Conservation (phyloP, 2,888 invertebrate species). For the Panorpa germanica region DNA sequence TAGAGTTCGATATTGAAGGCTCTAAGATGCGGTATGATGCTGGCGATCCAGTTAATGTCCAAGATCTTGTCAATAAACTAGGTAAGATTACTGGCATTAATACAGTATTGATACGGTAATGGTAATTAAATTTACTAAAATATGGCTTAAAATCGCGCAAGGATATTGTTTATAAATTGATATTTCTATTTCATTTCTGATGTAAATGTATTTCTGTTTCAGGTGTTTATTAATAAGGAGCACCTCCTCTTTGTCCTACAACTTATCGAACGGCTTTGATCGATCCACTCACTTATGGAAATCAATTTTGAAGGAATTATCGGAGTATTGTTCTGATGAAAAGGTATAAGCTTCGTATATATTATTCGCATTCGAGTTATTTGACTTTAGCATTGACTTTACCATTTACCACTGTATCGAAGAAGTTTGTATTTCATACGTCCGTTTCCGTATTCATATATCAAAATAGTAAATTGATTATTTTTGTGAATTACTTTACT, state of each 20-base stretch:
- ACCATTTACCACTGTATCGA: no score
- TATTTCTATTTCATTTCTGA: no score
- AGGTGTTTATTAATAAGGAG: no score
- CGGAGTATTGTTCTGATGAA: constrained; percentile 71
- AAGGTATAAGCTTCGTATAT: constrained; percentile 34
- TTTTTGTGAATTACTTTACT: constrained; percentile 86
- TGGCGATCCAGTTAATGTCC: constrained; percentile 88
- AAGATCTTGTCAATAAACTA: constrained; percentile 61
- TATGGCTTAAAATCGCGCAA: no score
- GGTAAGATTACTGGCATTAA: constrained; percentile 69
- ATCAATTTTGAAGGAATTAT: constrained; percentile 87
- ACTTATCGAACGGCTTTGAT: constrained; percentile 87
- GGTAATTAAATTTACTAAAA: no score
- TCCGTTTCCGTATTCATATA: no score
- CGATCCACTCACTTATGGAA: constrained; percentile 75
- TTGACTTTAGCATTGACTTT: no score
- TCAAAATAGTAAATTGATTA: constrained; percentile 82
- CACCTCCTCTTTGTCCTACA: constrained; percentile 84
- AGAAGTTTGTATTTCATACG: no score
- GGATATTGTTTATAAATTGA: no score
- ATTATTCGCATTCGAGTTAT: no score
- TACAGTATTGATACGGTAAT: constrained; percentile 49
- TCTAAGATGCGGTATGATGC: constrained; percentile 89
- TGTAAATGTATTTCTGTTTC: no score
- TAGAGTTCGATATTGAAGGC: constrained; percentile 85